Evolutionary conservation across 2,888 invertebrate genomes (phyloP).

Genomic region (Seira sanloemensis): DNA sequence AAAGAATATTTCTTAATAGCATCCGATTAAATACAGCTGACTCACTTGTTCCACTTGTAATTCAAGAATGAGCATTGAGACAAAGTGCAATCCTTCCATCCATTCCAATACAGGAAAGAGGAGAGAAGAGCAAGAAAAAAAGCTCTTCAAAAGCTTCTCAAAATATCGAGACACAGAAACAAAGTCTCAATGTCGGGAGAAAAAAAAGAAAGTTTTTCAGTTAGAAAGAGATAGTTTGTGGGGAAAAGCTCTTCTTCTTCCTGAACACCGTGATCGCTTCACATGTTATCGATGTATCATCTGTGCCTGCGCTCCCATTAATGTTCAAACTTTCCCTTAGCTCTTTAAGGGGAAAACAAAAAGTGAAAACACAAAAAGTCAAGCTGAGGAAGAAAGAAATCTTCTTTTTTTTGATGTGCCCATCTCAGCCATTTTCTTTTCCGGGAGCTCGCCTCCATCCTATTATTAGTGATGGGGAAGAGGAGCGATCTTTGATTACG

Average conservation of each 20-base stretch:
- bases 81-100: conserved; percentile 17
- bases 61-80: background rate
- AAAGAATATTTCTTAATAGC: conserved; percentile 51
- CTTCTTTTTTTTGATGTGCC: background rate
- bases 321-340: conserved; percentile 39
- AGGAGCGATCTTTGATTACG: background rate
- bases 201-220: background rate
- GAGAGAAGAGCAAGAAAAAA: background rate
- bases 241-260: background rate
- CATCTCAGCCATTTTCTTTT: background rate
- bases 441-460: background rate
- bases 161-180: background rate
- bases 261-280: conserved; percentile 1
- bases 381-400: background rate
- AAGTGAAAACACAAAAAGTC: conserved; percentile 11
- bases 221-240: background rate
- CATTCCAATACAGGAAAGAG: background rate
- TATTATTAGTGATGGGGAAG: background rate
- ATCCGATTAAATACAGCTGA: conserved; percentile 61
- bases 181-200: conserved; percentile 6
- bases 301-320: conserved; percentile 33
- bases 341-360: background rate
- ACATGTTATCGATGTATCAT: conserved; percentile 35
- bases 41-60: conserved; percentile 35
- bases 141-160: background rate